A percentile compares a stretch with the other conserved stretches of the same genome.
phyloP scores from a whole-genome alignment of 2,888 invertebrate species.

The Orthosia gracilis region DNA sequence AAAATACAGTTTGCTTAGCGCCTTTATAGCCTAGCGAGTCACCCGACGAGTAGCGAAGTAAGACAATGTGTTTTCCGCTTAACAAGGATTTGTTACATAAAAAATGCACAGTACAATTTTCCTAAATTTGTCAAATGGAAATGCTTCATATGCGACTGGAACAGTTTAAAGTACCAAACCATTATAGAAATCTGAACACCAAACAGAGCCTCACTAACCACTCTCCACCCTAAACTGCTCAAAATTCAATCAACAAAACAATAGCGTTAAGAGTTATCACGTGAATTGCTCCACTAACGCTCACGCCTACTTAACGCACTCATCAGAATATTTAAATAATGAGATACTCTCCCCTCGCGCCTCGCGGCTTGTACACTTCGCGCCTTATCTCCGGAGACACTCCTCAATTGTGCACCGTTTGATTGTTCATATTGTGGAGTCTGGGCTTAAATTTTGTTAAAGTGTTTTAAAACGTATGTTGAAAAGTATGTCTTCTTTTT shows the following conservation, averaged over 20 bases:
- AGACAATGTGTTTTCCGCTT: no score
- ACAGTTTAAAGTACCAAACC: neutral
- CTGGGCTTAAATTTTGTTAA: slow-evolving; percentile 27
- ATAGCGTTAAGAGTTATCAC: slow-evolving; percentile 83
- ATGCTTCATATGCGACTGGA: neutral
- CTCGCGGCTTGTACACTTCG: slow-evolving; percentile 77
- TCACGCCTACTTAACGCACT: slow-evolving; percentile 85
- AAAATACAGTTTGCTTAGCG: no score
- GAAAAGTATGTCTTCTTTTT: neutral
- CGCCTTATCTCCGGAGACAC: slow-evolving; percentile 87
- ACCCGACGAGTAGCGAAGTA: no score
- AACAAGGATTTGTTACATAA: no score
- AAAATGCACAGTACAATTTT: neutral
- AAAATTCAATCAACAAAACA: slow-evolving; percentile 87
- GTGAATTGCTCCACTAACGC: slow-evolving; percentile 81
- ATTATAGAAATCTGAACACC: slow-evolving; percentile 7
- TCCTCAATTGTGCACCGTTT: slow-evolving; percentile 77
- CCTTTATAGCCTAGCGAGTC: no score
- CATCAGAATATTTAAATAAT: slow-evolving; percentile 90
- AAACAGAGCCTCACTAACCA: slow-evolving; percentile 15
- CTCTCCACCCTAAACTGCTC: slow-evolving; percentile 67
- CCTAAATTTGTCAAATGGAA: neutral
- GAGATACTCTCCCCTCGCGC: slow-evolving; percentile 70
- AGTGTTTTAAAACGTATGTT: slow-evolving; percentile 24
- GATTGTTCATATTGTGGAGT: slow-evolving; percentile 68